Evolutionary conservation across 2,797 vertebrate genomes (phyloP).

Genomic region (Fratercula arctica): DNA sequence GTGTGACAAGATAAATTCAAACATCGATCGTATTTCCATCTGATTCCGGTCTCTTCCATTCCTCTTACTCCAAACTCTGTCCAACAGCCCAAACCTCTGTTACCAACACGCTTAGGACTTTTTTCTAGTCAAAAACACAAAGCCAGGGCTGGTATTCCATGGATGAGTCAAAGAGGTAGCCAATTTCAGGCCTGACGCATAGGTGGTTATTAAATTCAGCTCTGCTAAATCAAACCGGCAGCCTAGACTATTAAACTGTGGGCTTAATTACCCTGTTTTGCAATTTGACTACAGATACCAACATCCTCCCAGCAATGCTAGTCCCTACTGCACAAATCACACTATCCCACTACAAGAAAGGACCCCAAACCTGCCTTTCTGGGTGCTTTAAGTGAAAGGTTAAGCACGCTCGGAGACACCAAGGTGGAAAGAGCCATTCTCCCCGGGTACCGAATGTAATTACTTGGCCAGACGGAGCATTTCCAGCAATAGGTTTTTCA

Average conservation of each 20-base stretch:
- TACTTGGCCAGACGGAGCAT: slow-evolving; percentile 88
- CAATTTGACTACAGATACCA: neutral
- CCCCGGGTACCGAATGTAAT: slow-evolving; percentile 23
- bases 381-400: neutral
- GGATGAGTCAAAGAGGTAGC: neutral
- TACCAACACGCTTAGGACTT: neutral
- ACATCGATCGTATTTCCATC: neutral
- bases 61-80: neutral
- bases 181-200: neutral
- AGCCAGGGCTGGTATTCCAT: neutral
- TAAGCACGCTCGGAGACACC: neutral
- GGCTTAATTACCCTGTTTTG: neutral
- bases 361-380: neutral
- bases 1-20: neutral
- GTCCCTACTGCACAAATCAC: neutral
- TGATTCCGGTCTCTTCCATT: neutral
- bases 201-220: neutral
- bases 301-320: neutral
- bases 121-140: neutral
- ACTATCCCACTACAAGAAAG: neutral
- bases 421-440: neutral
- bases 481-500: slow-evolving; percentile 84
- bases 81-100: neutral
- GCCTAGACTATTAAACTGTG: neutral
- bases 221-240: neutral